Conservation (phyloP, 2,113 vertebrate species). For the Cyprinodon brontotheroides region DNA sequence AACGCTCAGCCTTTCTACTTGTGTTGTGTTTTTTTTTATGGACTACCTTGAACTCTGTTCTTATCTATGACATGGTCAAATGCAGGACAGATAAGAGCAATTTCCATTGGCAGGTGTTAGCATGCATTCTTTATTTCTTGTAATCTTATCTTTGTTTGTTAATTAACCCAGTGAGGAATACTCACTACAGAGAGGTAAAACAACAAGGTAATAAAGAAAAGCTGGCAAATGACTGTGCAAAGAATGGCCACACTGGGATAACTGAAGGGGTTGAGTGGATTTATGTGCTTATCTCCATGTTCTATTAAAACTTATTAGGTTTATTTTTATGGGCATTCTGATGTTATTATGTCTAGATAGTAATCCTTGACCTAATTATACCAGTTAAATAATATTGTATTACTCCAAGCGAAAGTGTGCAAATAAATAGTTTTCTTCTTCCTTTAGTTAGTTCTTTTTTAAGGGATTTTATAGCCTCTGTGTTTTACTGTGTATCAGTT, state of each 20-base stretch:
- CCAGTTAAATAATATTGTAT: no score
- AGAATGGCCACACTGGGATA: not conserved
- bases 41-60: not conserved
- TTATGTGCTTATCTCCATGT: no score
- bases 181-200: not conserved
- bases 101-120: conserved; percentile 22
- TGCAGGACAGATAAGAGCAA: not conserved
- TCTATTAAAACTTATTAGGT: no score
- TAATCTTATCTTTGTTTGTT: conserved; percentile 30
- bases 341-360: not conserved
- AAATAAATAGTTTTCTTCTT: no score
- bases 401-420: no score
- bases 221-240: not conserved
- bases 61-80: not conserved
- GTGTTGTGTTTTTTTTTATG: not conserved
- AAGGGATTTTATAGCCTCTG: no score
- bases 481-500: no score
- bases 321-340: no score
- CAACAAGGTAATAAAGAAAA: not conserved
- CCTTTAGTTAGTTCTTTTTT: no score
- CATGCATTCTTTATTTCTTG: not conserved
- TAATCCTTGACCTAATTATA: no score
- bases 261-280: not conserved
- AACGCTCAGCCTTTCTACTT: no score
- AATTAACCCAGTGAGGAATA: conserved; percentile 20